phyloP scores from a whole-genome alignment of 2,888 invertebrate genomes.

The Julus scanicus region DNA sequence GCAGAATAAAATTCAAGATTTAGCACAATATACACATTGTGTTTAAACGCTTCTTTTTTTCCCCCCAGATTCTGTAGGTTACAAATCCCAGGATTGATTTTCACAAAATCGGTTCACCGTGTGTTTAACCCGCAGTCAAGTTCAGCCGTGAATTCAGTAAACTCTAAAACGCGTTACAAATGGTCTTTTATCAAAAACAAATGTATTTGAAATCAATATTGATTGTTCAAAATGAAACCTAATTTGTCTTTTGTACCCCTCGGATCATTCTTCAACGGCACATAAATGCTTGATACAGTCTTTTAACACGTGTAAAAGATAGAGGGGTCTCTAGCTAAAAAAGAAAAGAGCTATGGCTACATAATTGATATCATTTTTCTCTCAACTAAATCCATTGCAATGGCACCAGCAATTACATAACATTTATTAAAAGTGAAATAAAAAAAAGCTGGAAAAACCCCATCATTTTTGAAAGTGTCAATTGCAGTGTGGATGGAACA shows the following conservation, averaged over 20 bases:
- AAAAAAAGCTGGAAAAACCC: not conserved
- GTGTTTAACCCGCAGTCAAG: not conserved
- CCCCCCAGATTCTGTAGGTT: too few species aligned
- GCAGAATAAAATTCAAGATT: too few species aligned
- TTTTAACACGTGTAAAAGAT: constrained; percentile 33
- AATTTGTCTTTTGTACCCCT: constrained; percentile 22
- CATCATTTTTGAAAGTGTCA: constrained; percentile 48
- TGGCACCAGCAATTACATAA: constrained; percentile 47
- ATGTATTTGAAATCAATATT: constrained; percentile 33
- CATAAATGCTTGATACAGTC: constrained; percentile 22
- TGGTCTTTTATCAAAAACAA: constrained; percentile 33
- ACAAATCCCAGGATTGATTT: constrained; percentile 5
- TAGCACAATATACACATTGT: too few species aligned
- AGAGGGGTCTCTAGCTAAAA: not conserved
- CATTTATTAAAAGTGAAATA: constrained; percentile 50
- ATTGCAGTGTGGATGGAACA: constrained; percentile 37
- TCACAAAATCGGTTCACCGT: not conserved
- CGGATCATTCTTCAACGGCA: not conserved
- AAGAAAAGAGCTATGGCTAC: not conserved
- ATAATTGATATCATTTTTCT: constrained; percentile 52
- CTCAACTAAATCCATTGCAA: constrained; percentile 42
- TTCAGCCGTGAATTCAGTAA: not conserved
- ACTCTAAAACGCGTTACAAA: constrained; percentile 25
- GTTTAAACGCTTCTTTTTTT: too few species aligned
- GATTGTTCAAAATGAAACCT: constrained; percentile 27